phyloP scores from a whole-genome alignment of 2,113 vertebrate species.

The Rousettus leschenaultii region DNA sequence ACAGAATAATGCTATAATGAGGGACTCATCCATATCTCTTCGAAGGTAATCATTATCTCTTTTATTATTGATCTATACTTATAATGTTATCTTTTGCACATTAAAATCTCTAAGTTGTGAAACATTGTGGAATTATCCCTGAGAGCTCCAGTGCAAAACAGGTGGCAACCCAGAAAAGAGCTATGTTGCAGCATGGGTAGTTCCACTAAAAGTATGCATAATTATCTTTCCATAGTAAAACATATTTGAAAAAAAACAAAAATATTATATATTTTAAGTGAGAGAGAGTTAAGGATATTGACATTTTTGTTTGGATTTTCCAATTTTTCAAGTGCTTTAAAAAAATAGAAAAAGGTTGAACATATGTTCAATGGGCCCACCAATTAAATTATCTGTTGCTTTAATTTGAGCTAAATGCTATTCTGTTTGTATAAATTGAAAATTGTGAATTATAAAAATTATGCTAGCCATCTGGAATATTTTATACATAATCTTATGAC shows the following conservation, averaged over 20 bases:
- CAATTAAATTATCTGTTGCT: constrained; percentile 30
- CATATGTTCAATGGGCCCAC: not conserved
- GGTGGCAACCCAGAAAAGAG: no score
- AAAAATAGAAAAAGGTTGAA: not conserved
- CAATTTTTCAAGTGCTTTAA: not conserved
- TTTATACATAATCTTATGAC: constrained; percentile 50
- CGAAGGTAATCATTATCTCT: not conserved
- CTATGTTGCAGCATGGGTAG: not conserved
- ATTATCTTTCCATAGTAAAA: not conserved
- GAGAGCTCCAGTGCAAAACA: not conserved
- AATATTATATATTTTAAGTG: not conserved
- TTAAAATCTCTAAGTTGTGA: not conserved
- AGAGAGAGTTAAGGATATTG: not conserved
- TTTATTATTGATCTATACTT: not conserved
- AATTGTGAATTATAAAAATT: constrained; percentile 53
- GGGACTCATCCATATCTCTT: not conserved
- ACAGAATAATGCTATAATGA: not conserved
- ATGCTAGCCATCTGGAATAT: constrained; percentile 58
- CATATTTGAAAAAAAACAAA: not conserved
- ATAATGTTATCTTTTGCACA: not conserved
- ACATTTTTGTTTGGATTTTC: not conserved
- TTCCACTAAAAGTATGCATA: not conserved
- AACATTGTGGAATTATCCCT: not conserved
- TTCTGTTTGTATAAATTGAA: constrained; percentile 50
- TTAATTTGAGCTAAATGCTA: constrained; percentile 26